phyloP scores from a whole-genome alignment of 2,113 vertebrate genomes.

The Paratilapia polleni region DNA sequence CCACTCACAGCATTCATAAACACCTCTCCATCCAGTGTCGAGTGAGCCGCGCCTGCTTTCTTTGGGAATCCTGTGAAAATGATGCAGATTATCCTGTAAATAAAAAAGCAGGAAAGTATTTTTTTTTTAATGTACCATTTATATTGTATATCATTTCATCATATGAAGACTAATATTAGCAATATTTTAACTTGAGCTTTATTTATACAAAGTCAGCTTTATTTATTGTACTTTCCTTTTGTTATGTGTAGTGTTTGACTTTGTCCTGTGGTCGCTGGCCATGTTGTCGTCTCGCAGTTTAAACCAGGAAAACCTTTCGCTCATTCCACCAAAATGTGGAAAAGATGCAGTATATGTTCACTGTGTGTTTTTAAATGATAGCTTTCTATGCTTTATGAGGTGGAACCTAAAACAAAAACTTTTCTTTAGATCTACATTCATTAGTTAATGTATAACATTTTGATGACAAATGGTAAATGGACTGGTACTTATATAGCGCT shows the following conservation, averaged over 20 bases:
- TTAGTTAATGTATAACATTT: background rate
- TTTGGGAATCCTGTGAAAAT: constrained; percentile 34
- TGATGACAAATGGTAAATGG: background rate
- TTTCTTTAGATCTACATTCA: background rate
- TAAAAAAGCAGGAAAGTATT: constrained; percentile 32
- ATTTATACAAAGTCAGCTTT: constrained; percentile 72
- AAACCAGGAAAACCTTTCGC: background rate
- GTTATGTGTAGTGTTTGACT: background rate
- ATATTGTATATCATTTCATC: constrained; percentile 50
- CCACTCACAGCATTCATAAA: background rate
- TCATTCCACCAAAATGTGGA: background rate
- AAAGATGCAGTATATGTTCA: background rate
- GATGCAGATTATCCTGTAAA: constrained; percentile 40
- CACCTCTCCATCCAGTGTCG: constrained; percentile 3
- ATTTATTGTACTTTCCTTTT: constrained; percentile 66
- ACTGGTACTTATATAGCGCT: too few relatives aligned
- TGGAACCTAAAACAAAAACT: background rate
- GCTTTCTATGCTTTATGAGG: background rate
- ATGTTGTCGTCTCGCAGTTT: background rate
- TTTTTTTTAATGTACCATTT: constrained; percentile 55
- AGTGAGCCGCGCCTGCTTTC: constrained; percentile 22
- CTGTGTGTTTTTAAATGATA: background rate
- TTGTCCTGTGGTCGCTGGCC: background rate
- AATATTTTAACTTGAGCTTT: constrained; percentile 72
- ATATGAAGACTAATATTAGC: constrained; percentile 57